A percentile compares a stretch with the other conserved stretches of the same genome.
These are phyloP conservation scores for Falco naumanni DNA, from an alignment of 2,797 vertebrate genomes.

Conservation along the genomic window DNA sequence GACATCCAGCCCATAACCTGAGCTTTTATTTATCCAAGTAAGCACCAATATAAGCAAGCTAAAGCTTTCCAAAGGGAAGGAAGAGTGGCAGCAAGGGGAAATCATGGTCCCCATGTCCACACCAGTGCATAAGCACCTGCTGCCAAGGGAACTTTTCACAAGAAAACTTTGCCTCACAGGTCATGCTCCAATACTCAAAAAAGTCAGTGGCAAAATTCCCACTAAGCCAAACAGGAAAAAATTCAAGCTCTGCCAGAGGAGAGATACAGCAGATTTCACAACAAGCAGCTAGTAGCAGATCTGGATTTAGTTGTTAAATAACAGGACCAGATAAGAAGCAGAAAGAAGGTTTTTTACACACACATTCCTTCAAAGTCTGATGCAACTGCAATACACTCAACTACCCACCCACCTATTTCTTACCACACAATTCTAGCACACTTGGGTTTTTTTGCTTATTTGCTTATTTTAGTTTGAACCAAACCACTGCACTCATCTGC, in stretches of 20 bases:
- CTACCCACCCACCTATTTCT: background rate
- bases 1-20: background rate
- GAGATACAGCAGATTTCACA: background rate
- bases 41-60: background rate
- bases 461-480: background rate
- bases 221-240: background rate
- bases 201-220: background rate
- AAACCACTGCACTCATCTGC: background rate
- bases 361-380: background rate
- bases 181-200: background rate
- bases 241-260: background rate
- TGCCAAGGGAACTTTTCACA: background rate
- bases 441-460: background rate
- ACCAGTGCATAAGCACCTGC: background rate
- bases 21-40: background rate
- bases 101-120: accelerated
- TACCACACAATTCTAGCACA: background rate
- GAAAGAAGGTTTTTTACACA: background rate
- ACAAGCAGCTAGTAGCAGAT: background rate
- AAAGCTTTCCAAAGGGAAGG: background rate
- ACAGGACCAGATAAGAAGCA: background rate
- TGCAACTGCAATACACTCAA: background rate
- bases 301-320: background rate
- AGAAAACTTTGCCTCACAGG: background rate
- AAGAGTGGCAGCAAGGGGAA: background rate